A percentile compares a stretch with the other conserved stretches of the same genome.
These are phyloP conservation scores for Hypselothyrea guttata DNA, from an alignment of 2,888 invertebrate species.

Conservation along the genomic window DNA sequence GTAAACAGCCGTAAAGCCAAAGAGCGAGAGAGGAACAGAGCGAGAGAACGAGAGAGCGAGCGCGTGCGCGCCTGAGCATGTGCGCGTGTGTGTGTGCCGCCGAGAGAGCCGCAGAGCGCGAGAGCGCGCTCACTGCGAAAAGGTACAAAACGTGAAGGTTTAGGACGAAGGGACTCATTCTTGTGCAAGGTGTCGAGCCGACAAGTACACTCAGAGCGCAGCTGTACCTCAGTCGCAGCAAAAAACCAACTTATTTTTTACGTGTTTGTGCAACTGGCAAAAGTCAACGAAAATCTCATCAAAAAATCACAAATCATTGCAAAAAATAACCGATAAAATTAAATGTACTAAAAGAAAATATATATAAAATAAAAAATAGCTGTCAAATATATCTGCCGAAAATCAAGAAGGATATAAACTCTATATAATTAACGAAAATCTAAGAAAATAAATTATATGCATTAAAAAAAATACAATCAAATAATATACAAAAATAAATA, in stretches of 20 bases:
- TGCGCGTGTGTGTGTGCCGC: not conserved
- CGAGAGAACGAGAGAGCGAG: not conserved
- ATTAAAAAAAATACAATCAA: conserved; percentile 1
- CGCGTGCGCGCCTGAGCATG: not conserved
- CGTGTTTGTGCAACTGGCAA: no score
- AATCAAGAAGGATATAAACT: no score
- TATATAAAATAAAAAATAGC: no score
- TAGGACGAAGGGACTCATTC: conserved; percentile 84
- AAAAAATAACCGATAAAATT: no score
- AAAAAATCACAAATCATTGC: no score
- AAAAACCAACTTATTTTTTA: no score
- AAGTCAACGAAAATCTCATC: no score
- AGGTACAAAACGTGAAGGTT: conserved; percentile 83
- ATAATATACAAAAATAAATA: not conserved
- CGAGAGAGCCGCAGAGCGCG: not conserved
- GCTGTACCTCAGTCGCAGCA: no score
- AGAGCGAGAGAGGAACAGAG: conserved; percentile 13
- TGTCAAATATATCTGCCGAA: no score
- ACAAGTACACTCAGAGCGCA: conserved; percentile 23
- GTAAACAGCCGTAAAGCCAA: conserved; percentile 4
- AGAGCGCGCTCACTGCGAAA: conserved; percentile 28
- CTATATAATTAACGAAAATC: not conserved
- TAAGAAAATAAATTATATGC: not conserved
- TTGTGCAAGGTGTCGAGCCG: conserved; percentile 83
- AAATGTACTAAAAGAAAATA: no score